A percentile compares a stretch with the other conserved stretches of the same genome.
Conservation (phyloP, 2,888 invertebrate species). For the Eumacrocentrus americanus region DNA sequence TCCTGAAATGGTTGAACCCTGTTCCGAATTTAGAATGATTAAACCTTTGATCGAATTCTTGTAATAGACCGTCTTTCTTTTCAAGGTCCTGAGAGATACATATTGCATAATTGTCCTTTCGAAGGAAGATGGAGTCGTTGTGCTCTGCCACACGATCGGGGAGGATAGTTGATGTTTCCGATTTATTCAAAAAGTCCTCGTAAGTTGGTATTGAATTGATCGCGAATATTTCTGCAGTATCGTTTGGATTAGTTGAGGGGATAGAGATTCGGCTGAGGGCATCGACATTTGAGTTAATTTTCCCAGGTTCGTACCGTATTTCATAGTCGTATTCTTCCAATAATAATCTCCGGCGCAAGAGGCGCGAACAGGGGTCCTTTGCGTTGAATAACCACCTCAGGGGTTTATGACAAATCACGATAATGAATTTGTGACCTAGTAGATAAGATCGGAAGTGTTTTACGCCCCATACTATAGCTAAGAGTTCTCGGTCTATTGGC, state of each 20-base stretch:
- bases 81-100: neutral
- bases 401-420: slow-evolving; percentile 47
- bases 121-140: neutral
- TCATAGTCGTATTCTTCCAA: too few relatives aligned
- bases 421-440: slow-evolving; percentile 35
- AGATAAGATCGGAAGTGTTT: slow-evolving; percentile 40
- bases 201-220: too few relatives aligned
- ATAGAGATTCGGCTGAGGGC: too few relatives aligned
- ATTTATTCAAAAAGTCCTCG: too few relatives aligned
- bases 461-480: slow-evolving; percentile 39
- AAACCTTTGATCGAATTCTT: neutral
- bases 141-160: too few relatives aligned
- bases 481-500: slow-evolving; percentile 39
- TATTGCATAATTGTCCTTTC: too few relatives aligned
- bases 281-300: slow-evolving; percentile 39
- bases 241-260: too few relatives aligned
- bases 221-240: too few relatives aligned
- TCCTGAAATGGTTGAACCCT: too few relatives aligned
- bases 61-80: too few relatives aligned
- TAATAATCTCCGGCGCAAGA: slow-evolving; percentile 49
- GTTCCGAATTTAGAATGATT: too few relatives aligned
- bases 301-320: slow-evolving; percentile 40
- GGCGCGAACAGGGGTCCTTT: neutral
- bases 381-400: slow-evolving; percentile 45
- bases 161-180: too few relatives aligned